phyloP scores from a whole-genome alignment of 1,140 invertebrate species.

The Heliconius hermathena region DNA sequence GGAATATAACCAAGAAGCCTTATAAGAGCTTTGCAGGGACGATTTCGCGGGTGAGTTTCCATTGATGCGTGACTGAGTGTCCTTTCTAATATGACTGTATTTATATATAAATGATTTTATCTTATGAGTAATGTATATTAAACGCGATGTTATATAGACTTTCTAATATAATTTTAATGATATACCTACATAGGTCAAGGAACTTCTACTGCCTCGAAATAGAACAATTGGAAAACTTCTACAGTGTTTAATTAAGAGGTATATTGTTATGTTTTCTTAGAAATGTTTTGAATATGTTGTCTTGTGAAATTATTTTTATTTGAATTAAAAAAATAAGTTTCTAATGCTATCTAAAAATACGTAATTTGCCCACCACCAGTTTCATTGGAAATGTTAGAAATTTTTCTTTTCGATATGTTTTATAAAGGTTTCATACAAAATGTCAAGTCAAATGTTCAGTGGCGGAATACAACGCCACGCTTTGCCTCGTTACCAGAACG shows the following conservation, averaged over 20 bases:
- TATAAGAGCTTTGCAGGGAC: conserved; percentile 36
- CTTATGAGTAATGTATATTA: neutral
- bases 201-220: neutral
- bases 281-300: neutral
- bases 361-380: neutral
- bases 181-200: neutral
- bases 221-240: neutral
- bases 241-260: no score
- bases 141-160: neutral
- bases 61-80: conserved; percentile 16
- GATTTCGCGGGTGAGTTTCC: conserved; percentile 32
- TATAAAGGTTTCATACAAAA: neutral
- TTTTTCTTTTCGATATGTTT: neutral
- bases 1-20: conserved; percentile 38
- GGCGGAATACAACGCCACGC: no score
- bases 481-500: no score
- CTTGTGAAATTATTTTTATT: neutral
- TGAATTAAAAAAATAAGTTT: neutral
- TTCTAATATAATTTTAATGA: conserved; percentile 6
- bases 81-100: neutral
- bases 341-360: neutral
- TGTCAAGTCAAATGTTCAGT: neutral
- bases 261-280: neutral
- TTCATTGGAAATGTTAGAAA: neutral
- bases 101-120: neutral